phyloP scores from a whole-genome alignment of 2,888 invertebrate species.

The Troilus luridus region DNA sequence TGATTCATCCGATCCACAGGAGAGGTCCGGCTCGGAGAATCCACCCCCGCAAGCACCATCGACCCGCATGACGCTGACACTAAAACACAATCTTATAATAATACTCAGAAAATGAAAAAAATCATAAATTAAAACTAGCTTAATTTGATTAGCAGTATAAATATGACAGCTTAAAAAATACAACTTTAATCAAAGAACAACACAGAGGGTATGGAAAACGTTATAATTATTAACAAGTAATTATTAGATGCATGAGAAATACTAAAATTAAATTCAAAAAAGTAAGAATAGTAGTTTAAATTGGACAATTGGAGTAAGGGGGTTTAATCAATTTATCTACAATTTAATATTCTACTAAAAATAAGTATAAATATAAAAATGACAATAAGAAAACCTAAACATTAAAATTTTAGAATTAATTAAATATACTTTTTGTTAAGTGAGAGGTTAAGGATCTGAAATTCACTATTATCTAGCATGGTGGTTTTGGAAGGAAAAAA shows the following conservation, averaged over 20 bases:
- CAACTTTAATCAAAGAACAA: neutral
- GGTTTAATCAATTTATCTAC: neutral
- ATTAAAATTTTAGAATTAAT: neutral
- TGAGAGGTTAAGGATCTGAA: neutral
- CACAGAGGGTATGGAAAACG: neutral
- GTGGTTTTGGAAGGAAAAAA: neutral
- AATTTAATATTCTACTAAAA: neutral
- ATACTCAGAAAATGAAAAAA: constrained; percentile 49
- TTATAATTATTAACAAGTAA: constrained; percentile 1
- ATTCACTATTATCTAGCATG: neutral
- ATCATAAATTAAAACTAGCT: neutral
- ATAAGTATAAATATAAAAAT: neutral
- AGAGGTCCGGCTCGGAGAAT: constrained; percentile 70
- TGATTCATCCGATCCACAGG: constrained; percentile 75
- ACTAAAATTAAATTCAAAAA: neutral
- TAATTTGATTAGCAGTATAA: neutral
- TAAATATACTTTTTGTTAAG: neutral
- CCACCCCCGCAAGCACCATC: constrained; percentile 72
- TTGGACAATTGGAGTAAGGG: neutral
- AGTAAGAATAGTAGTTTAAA: neutral
- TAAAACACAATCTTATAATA: constrained; percentile 64
- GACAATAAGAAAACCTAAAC: neutral
- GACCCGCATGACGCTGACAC: constrained; percentile 69
- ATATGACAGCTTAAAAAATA: neutral
- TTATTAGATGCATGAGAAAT: neutral